Evolutionary conservation across 2,113 vertebrate genomes (phyloP).

Genomic region (Eonycteris spelaea): DNA sequence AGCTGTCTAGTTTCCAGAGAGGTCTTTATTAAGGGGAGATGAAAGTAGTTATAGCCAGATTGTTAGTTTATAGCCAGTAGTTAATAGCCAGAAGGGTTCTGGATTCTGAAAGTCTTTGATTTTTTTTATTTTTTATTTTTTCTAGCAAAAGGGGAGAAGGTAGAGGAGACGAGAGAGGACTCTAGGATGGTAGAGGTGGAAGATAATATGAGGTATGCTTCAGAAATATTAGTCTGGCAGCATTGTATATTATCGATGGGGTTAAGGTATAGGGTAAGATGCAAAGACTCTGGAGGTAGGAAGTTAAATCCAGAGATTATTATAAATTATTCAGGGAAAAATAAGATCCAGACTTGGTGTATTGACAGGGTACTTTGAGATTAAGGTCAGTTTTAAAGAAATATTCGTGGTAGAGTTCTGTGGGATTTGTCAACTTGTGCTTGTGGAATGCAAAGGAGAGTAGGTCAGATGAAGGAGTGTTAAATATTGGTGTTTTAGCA

Average conservation of each 20-base stretch:
- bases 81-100: background rate
- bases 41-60: background rate
- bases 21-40: background rate
- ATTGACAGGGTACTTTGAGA: background rate
- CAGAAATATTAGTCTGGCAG: background rate
- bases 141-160: background rate
- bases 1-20: background rate
- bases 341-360: background rate
- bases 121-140: too few species aligned
- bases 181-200: background rate
- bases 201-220: background rate
- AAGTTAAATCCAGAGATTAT: background rate
- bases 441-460: background rate
- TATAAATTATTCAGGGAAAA: background rate
- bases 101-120: background rate
- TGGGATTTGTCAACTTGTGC: background rate
- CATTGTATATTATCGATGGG: background rate
- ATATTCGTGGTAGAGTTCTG: background rate
- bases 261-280: background rate
- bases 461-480: background rate
- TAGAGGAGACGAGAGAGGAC: background rate
- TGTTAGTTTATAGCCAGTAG: background rate
- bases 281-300: background rate
- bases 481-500: background rate
- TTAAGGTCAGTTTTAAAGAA: background rate